These are phyloP conservation scores for Setipinna tenuifilis DNA, from an alignment of 2,797 vertebrate genomes.

Conservation along the genomic window DNA sequence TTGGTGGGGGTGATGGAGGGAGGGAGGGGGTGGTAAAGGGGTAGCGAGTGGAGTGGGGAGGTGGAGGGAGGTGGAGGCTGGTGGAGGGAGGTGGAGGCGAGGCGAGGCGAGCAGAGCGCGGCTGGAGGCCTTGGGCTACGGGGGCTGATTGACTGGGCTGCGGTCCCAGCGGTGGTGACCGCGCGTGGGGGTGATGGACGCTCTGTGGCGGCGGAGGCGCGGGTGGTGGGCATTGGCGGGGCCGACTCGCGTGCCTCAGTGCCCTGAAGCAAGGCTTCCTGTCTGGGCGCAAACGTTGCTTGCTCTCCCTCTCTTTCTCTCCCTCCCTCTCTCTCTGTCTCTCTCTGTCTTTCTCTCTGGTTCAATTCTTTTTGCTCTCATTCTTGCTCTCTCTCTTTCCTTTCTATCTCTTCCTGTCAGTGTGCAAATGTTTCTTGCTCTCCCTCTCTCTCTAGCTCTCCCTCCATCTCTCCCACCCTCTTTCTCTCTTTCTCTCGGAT, in stretches of 20 bases:
- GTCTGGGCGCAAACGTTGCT: neutral
- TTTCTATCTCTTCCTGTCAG: too few relatives aligned
- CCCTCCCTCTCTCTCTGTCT: neutral
- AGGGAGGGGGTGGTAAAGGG: too few relatives aligned
- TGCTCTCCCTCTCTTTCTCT: neutral
- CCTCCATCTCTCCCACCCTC: too few relatives aligned
- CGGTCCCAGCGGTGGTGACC: conserved; percentile 57
- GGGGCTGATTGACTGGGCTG: conserved; percentile 62
- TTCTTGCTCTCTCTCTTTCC: too few relatives aligned
- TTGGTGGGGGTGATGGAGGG: neutral
- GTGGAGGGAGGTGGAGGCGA: neutral
- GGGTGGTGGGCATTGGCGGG: neutral
- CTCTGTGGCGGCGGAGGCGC: neutral
- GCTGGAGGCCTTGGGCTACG: conserved; percentile 53
- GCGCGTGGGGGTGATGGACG: conserved; percentile 45
- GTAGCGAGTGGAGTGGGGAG: conserved; percentile 19
- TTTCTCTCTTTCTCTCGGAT: too few relatives aligned
- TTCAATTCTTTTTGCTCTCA: too few relatives aligned
- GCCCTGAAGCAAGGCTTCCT: conserved; percentile 8
- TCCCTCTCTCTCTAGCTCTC: too few relatives aligned
- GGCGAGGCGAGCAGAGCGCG: neutral
- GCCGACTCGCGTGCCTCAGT: conserved; percentile 23
- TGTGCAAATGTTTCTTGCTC: too few relatives aligned
- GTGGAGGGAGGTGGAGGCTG: conserved; percentile 14
- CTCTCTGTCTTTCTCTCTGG: neutral